Evolutionary conservation across 92 coral and sea anemone species (phyloP).

Genomic region (Metridium senile): DNA sequence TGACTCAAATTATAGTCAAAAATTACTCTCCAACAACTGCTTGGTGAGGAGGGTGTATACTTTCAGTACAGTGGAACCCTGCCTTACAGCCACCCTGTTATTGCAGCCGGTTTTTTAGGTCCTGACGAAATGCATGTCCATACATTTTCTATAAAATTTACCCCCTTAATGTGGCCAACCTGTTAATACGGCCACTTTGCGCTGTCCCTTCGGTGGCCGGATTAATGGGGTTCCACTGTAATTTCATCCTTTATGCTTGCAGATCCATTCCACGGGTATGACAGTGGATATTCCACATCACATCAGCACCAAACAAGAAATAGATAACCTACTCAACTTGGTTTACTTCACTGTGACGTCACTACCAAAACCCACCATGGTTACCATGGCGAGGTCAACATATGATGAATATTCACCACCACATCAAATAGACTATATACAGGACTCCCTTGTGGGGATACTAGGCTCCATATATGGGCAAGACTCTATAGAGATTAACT

Average conservation of each 20-base stretch:
- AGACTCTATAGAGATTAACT: constrained; percentile 34
- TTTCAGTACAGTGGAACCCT: too few species aligned
- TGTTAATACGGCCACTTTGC: too few species aligned
- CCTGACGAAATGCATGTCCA: too few species aligned
- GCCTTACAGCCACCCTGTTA: too few species aligned
- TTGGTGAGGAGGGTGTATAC: too few species aligned
- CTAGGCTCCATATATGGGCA: constrained; percentile 42
- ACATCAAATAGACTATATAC: constrained; percentile 74
- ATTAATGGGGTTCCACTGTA: too few species aligned
- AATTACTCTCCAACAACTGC: too few species aligned
- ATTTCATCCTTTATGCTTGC: background rate
- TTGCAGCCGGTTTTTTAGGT: too few species aligned
- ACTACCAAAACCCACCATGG: constrained; percentile 74
- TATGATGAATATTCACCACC: constrained; percentile 93
- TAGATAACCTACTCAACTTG: constrained; percentile 57
- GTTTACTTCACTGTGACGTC: constrained; percentile 38
- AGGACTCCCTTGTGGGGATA: constrained; percentile 52
- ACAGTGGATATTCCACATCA: constrained; percentile 91
- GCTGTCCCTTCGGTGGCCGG: too few species aligned
- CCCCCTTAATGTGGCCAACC: too few species aligned
- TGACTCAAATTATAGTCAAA: too few species aligned
- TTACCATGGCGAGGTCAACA: constrained; percentile 93
- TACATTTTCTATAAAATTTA: too few species aligned
- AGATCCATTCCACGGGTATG: constrained; percentile 98
- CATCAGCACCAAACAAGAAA: constrained; percentile 73